These are phyloP conservation scores for Engystomops pustulosus DNA, from an alignment of 2,113 vertebrate species.

Conservation along the genomic window DNA sequence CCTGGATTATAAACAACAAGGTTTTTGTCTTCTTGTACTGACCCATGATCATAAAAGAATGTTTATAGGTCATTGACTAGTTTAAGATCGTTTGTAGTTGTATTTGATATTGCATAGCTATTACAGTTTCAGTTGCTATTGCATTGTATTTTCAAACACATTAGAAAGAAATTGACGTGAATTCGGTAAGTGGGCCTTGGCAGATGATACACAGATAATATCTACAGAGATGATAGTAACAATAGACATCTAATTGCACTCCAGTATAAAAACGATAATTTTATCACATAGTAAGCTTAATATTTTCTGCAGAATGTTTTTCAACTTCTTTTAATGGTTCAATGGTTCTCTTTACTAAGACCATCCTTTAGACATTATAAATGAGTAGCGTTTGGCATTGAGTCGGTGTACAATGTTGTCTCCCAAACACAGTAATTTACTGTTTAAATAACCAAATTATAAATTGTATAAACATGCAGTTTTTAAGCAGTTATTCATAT, in stretches of 20 bases:
- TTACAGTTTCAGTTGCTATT: background rate
- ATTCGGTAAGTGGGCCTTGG: background rate
- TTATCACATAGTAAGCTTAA: background rate
- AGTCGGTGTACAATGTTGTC: background rate
- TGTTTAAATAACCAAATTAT: conserved; percentile 37
- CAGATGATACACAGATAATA: background rate
- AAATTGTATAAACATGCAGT: conserved; percentile 32
- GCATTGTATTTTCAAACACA: background rate
- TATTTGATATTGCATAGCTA: background rate
- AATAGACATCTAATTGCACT: background rate
- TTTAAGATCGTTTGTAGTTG: background rate
- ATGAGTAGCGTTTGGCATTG: conserved; percentile 1
- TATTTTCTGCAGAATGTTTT: background rate
- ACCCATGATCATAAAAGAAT: background rate
- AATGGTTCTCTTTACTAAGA: background rate
- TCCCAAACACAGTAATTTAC: conserved; percentile 45
- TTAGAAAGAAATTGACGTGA: conserved; percentile 2
- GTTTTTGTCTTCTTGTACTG: background rate
- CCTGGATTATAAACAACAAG: no score
- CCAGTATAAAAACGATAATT: background rate
- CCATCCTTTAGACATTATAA: conserved; percentile 20
- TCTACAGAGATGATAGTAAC: background rate
- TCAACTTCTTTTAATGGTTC: background rate
- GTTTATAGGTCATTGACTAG: background rate
- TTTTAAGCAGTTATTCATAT: conserved; percentile 6